Evolutionary conservation across 2,888 invertebrate genomes (phyloP), one percentile per base, ranked within the genome.

Genomic region (Pollenia labialis): DNA sequence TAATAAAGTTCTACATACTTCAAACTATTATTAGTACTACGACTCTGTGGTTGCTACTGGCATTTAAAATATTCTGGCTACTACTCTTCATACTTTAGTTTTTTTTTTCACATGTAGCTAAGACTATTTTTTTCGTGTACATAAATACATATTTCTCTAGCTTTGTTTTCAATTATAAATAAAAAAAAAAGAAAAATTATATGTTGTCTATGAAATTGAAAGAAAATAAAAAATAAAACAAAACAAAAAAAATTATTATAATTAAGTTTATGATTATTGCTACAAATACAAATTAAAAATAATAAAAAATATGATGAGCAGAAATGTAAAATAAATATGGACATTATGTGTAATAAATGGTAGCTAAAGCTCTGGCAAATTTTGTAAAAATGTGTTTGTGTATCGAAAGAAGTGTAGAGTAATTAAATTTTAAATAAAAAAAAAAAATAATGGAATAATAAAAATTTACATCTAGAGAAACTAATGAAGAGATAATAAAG

Each of bases 261-360:
- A 87, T 87, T 87, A 84, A 87, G 84, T 87, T 84, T 81, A 81
- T 87, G 72, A 87, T 87, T 81, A 81, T 81, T 77, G 74, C 42
- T 72, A 72, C 42, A 84, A 85, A 64, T 62, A 60, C 32, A 71
- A 76, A 64, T 54, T 42, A 52, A 79, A 79, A 79, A 52, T 46
- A 46, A 72, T 46, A 54, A 75, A 56, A 69, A 75, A 72, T n/a
- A 11, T 71, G 32, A 76, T 69, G 71, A 56, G 32, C n/a, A 52
- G 42, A 80, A 52, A 50, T 40, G 68, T 54, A 42, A 69, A 44
- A 32, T 32, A 40, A 62, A 62, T 71, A 62, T 72, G 46, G n/a
- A 66, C 64, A 72, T 40, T n/a, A 60, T 42, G n/a, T 60, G 32
- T 16, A 50, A 50, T 50, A 60, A 60, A 69, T 56, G 58, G 9